A percentile compares a stretch with the other conserved stretches of the same genome.
Conservation (phyloP, 2,113 vertebrate species). For the Rhinogobius similis region DNA sequence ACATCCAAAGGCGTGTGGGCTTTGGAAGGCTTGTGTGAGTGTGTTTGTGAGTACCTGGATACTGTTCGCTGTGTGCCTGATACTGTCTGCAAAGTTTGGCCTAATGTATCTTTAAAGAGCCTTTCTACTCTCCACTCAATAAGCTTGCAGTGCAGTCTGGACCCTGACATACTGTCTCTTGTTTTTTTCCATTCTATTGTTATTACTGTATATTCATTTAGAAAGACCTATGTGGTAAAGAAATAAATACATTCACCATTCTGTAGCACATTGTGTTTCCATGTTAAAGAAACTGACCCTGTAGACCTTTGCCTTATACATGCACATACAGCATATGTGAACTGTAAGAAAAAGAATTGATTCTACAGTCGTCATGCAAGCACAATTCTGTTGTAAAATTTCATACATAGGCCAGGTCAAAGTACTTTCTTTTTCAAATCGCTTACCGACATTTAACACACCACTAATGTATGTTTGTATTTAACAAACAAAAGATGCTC, state of each 20-base stretch:
- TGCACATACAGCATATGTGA: not conserved
- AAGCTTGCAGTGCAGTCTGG: not conserved
- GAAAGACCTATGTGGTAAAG: not conserved
- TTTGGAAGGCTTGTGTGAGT: constrained; percentile 47
- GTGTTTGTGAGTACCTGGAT: constrained; percentile 17
- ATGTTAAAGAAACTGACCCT: not conserved
- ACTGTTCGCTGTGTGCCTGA: constrained; percentile 23
- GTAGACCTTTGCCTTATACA: not conserved
- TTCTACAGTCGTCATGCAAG: too few species aligned
- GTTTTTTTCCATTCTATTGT: not conserved
- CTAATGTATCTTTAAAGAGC: constrained; percentile 11
- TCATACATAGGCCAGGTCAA: too few species aligned
- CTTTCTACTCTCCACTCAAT: not conserved
- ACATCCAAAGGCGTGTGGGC: constrained; percentile 61
- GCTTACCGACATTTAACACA: too few species aligned
- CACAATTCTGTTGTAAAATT: too few species aligned
- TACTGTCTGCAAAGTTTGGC: not conserved
- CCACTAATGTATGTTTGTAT: too few species aligned
- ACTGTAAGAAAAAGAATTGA: not conserved
- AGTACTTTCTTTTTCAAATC: too few species aligned
- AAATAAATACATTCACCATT: too few species aligned
- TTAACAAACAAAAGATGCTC: too few species aligned
- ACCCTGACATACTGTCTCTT: not conserved
- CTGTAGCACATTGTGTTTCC: too few species aligned
- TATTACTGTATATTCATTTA: not conserved